Evolutionary conservation across 2,113 vertebrate species (phyloP).

Genomic region (Alethe castanea): DNA sequence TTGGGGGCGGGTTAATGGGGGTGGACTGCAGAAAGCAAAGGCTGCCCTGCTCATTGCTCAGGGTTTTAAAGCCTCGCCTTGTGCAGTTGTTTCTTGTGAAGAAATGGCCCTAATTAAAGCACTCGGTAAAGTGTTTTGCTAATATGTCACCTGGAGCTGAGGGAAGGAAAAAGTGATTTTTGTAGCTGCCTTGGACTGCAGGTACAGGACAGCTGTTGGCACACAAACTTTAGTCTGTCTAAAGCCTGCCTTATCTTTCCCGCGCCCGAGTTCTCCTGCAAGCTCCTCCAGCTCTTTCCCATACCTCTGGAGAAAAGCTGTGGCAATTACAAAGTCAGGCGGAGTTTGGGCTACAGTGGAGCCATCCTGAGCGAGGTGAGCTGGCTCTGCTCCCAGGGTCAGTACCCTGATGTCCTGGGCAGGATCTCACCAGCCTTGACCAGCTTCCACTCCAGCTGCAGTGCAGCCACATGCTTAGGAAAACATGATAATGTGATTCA

Average conservation of each 20-base stretch:
- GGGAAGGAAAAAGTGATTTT: neutral
- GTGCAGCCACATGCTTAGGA: neutral
- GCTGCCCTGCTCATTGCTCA: accelerated
- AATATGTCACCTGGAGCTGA: neutral
- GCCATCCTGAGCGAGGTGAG: neutral
- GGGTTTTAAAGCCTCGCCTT: neutral
- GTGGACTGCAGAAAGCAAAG: neutral
- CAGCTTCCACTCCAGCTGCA: neutral
- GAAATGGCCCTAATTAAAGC: neutral
- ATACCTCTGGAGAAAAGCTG: neutral
- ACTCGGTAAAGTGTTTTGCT: neutral
- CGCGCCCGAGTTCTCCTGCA: accelerated
- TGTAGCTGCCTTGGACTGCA: too few species aligned
- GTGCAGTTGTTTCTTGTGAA: neutral
- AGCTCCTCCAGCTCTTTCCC: neutral
- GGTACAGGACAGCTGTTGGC: neutral
- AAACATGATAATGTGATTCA: neutral
- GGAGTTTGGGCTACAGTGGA: accelerated
- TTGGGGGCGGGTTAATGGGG: neutral
- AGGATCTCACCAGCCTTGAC: neutral
- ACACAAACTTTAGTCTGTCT: neutral
- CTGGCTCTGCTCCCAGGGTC: neutral
- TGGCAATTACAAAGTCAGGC: neutral
- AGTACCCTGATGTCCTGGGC: accelerated
- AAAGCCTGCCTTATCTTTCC: neutral